These are phyloP conservation scores for Falco novaeseelandiae DNA, from an alignment of 2,797 vertebrate genomes.

Conservation along the genomic window DNA sequence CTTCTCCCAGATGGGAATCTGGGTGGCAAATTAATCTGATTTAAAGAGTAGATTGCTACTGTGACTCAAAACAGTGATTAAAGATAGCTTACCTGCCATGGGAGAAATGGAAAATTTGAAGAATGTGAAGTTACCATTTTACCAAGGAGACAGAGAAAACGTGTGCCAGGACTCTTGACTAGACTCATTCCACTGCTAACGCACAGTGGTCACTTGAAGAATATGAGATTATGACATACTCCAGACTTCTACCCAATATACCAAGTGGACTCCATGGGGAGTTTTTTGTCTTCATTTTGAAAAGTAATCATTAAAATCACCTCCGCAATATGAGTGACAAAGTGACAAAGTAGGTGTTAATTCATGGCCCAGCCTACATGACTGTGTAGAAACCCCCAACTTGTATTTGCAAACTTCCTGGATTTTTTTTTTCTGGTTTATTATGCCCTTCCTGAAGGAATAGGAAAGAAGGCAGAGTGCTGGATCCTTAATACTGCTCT, in stretches of 20 bases:
- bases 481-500: not conserved
- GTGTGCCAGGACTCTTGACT: not conserved
- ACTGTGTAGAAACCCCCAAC: not conserved
- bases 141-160: not conserved
- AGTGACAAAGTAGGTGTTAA: not conserved
- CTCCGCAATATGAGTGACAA: not conserved
- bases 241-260: not conserved
- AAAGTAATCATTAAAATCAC: not conserved
- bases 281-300: not conserved
- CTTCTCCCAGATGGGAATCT: not conserved
- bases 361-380: not conserved
- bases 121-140: not conserved
- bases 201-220: not conserved
- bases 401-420: not conserved
- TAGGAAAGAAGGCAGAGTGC: not conserved
- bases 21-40: not conserved
- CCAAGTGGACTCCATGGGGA: not conserved
- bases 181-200: not conserved
- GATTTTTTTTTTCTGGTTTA: not conserved
- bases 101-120: not conserved
- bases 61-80: not conserved
- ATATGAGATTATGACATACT: not conserved
- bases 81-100: not conserved
- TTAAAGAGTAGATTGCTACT: not conserved
- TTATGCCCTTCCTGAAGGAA: rapidly evolving